These are phyloP conservation scores for Ostrea denselamellosa DNA, from an alignment of 1,140 invertebrate genomes.

Conservation along the genomic window DNA sequence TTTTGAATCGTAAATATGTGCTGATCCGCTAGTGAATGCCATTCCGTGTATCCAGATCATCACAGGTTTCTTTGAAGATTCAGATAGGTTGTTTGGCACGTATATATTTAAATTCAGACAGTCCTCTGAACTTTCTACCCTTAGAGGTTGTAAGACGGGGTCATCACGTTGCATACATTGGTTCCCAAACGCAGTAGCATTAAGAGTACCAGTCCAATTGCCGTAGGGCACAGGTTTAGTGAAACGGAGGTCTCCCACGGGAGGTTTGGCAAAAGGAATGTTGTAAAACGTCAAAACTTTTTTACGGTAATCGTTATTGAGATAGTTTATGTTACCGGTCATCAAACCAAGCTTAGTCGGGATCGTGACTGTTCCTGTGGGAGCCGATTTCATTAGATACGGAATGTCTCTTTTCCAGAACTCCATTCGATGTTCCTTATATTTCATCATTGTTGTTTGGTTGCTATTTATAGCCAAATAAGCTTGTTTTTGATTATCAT, in stretches of 20 bases:
- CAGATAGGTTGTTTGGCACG: constrained; percentile 2
- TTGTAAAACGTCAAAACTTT: constrained; percentile 12
- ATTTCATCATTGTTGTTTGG: neutral
- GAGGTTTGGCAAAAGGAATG: constrained; percentile 43
- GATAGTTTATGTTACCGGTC: neutral
- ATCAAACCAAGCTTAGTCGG: neutral
- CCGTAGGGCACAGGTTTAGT: neutral
- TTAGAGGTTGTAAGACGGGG: neutral
- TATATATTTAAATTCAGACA: constrained; percentile 26
- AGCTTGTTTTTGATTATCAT: neutral
- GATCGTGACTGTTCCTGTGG: neutral
- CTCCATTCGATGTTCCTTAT: neutral
- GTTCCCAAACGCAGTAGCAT: neutral
- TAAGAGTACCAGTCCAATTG: constrained; percentile 22
- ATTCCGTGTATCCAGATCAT: constrained; percentile 59
- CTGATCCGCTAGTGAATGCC: constrained; percentile 47
- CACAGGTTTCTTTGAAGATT: constrained; percentile 15
- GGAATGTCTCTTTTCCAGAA: constrained; percentile 46
- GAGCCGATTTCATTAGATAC: neutral
- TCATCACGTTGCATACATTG: constrained; percentile 11
- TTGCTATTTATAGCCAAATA: neutral
- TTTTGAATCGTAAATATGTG: constrained; percentile 18
- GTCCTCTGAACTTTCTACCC: neutral
- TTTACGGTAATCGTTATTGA: neutral
- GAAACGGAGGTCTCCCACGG: constrained; percentile 34